Conservation (phyloP, 1,140 invertebrate genomes). For the Olivierus martensii region DNA sequence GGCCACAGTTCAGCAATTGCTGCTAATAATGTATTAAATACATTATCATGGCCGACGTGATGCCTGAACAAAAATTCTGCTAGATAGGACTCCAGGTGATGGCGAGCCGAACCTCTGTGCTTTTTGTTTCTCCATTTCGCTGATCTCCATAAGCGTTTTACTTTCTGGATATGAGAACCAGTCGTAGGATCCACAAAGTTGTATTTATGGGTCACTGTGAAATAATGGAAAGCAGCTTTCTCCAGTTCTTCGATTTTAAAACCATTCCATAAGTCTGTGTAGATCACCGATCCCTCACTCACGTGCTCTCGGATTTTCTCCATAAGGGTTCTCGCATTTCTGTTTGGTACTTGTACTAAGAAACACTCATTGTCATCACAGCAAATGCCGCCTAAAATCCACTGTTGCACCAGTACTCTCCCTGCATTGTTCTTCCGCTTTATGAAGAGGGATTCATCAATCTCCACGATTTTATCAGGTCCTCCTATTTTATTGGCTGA, state of each 20-base stretch:
- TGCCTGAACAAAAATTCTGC: neutral
- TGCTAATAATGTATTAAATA: too few relatives aligned
- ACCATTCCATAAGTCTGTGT: too few relatives aligned
- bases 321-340: neutral
- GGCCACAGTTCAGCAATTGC: too few relatives aligned
- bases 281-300: too few relatives aligned
- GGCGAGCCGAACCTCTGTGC: neutral
- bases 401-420: too few relatives aligned
- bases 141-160: neutral
- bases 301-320: too few relatives aligned
- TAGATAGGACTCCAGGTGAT: neutral
- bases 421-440: too few relatives aligned
- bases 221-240: neutral
- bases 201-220: neutral
- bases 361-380: neutral
- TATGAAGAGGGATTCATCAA: too few relatives aligned
- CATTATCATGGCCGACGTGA: too few relatives aligned
- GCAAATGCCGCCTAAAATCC: neutral
- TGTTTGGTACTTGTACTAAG: neutral
- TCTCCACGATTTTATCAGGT: too few relatives aligned
- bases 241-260: neutral
- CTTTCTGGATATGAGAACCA: neutral
- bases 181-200: conserved; percentile 1
- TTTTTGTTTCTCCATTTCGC: conserved; percentile 1
- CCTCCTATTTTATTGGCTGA: too few relatives aligned